A percentile compares a stretch with the other conserved stretches of the same genome.
Conservation (phyloP, 2,797 vertebrate species). For the Lateolabrax maculatus region DNA sequence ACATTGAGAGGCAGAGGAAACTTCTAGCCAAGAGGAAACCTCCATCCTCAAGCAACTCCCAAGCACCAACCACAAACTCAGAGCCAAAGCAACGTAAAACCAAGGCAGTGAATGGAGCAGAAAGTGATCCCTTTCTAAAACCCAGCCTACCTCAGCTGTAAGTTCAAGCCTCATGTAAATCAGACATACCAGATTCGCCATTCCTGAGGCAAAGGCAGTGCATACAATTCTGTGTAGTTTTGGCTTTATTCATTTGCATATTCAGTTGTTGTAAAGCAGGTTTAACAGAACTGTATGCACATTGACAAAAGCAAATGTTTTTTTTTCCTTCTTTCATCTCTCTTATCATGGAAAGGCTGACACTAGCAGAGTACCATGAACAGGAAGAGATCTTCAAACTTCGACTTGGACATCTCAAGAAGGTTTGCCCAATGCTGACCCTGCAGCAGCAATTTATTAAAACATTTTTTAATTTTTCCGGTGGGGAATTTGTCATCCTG, state of each 20-base stretch:
- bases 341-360: slow-evolving; percentile 86
- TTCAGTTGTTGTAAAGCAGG: not conserved
- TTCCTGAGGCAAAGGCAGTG: not conserved
- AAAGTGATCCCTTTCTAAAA: slow-evolving; percentile 98
- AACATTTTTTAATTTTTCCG: not conserved
- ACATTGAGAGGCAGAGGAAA: slow-evolving; percentile 98
- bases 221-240: not conserved
- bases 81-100: slow-evolving; percentile 99
- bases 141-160: slow-evolving; percentile 99
- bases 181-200: not conserved
- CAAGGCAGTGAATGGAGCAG: slow-evolving; percentile 98
- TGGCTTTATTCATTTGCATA: not conserved
- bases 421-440: slow-evolving; percentile 84
- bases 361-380: slow-evolving; percentile 97
- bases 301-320: not conserved
- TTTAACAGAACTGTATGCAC: not conserved
- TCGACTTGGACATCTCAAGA: slow-evolving; percentile 98
- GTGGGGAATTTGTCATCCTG: not conserved
- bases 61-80: slow-evolving; percentile 94
- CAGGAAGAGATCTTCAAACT: slow-evolving; percentile 99
- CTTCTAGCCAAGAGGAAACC: slow-evolving; percentile 98
- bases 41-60: slow-evolving; percentile 93
- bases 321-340: not conserved
- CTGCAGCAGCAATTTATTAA: not conserved
- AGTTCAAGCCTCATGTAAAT: slow-evolving; percentile 56